phyloP scores from a whole-genome alignment of 2,888 invertebrate species.

The Dermolepida albohirtum region DNA sequence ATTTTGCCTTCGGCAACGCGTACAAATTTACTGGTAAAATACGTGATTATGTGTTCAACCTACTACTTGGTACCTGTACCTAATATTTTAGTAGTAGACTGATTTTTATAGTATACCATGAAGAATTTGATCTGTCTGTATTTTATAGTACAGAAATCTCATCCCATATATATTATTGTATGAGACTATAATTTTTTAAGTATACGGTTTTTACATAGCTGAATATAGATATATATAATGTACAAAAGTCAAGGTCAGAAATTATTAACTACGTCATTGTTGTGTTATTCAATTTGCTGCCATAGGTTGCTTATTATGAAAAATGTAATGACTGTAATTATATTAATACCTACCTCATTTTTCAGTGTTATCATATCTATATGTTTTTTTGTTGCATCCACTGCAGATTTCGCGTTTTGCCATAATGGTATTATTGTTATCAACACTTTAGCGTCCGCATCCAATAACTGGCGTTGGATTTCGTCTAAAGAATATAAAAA shows the following conservation, averaged over 20 bases:
- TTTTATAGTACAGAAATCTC: no score
- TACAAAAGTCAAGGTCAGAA: slow-evolving; percentile 7
- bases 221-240: neutral
- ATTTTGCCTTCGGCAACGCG: no score
- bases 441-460: slow-evolving; percentile 74
- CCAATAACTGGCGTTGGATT: slow-evolving; percentile 73
- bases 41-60: no score
- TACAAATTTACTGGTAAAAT: no score
- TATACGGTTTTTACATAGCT: no score
- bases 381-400: slow-evolving; percentile 32
- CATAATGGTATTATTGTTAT: slow-evolving; percentile 72
- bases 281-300: neutral
- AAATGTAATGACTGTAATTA: neutral
- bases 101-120: no score
- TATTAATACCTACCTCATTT: slow-evolving; percentile 55
- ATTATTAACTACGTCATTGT: neutral
- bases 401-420: slow-evolving; percentile 47
- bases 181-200: no score
- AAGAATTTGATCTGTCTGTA: no score
- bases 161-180: no score
- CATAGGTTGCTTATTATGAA: neutral
- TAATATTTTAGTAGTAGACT: no score
- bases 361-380: slow-evolving; percentile 70
- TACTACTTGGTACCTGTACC: no score
- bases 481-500: slow-evolving; percentile 71